A percentile compares a stretch with the other conserved stretches of the same genome.
Conservation (phyloP, 2,888 invertebrate species). For the Protophormia terraenovae region DNA sequence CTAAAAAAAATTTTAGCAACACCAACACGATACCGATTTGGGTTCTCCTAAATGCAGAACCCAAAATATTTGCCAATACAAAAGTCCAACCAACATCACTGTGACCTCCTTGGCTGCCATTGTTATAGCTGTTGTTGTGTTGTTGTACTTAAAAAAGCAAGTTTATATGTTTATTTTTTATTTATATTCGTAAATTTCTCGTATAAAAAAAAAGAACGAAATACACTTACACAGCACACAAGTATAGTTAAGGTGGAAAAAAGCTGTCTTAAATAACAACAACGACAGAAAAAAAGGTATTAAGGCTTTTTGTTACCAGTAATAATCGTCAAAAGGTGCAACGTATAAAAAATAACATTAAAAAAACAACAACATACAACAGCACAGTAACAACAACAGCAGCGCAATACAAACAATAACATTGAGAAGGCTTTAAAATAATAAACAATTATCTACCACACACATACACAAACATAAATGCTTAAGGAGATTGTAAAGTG, state of each 20-base stretch:
- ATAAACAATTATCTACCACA: conserved; percentile 66
- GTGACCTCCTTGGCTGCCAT: conserved; percentile 7
- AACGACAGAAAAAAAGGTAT: conserved; percentile 44
- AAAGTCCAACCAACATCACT: conserved; percentile 1
- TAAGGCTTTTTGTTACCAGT: conserved; percentile 56
- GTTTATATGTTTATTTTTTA: conserved; percentile 30
- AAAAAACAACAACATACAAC: conserved; percentile 37
- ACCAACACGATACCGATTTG: too few relatives aligned
- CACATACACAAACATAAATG: conserved; percentile 35
- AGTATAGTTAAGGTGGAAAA: conserved; percentile 50
- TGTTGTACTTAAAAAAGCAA: conserved; percentile 53
- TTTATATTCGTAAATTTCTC: conserved; percentile 10
- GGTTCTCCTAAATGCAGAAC: too few relatives aligned
- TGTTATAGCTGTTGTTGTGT: conserved; percentile 1
- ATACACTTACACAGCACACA: neutral
- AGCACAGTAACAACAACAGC: conserved; percentile 7
- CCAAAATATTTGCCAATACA: too few relatives aligned
- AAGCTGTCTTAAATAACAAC: conserved; percentile 47
- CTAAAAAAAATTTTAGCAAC: too few relatives aligned
- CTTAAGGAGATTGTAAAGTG: conserved; percentile 66
- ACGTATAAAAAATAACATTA: conserved; percentile 50
- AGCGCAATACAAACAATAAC: conserved; percentile 49
- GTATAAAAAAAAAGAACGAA: too few relatives aligned
- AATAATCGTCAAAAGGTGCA: conserved; percentile 66
- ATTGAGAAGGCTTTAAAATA: conserved; percentile 64